phyloP scores from a whole-genome alignment of 92 coral and sea anemone species.

The Zoanthus gigantus region DNA sequence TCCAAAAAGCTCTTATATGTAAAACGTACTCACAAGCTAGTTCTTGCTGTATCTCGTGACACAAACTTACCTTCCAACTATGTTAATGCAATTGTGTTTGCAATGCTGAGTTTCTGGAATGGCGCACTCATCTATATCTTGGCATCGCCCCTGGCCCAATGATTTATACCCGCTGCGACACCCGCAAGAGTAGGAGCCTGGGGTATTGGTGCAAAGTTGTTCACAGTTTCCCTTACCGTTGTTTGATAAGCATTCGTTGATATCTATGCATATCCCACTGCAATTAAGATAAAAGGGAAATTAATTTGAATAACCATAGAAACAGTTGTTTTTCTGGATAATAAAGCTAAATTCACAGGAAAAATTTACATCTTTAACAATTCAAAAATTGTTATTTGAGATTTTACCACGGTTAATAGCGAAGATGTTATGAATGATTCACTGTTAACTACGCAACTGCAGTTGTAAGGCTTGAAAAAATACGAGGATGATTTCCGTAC shows the following conservation, averaged over 20 bases:
- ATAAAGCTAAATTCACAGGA: too few species aligned
- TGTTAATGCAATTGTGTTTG: conserved; percentile 81
- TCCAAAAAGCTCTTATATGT: too few species aligned
- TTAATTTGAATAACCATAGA: background rate
- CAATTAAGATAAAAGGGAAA: conserved; percentile 23
- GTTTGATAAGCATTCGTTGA: conserved; percentile 82
- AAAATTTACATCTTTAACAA: too few species aligned
- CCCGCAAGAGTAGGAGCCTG: conserved; percentile 78
- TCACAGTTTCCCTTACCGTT: conserved; percentile 85
- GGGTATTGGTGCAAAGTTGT: conserved; percentile 81
- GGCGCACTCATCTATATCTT: conserved; percentile 81
- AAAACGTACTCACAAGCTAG: too few species aligned
- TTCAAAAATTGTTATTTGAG: too few species aligned
- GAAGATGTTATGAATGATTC: too few species aligned
- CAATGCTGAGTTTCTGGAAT: conserved; percentile 59
- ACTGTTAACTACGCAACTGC: too few species aligned
- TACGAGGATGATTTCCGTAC: too few species aligned
- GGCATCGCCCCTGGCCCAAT: conserved; percentile 55
- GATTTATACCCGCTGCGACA: conserved; percentile 77
- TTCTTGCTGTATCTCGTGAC: too few species aligned
- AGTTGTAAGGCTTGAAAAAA: too few species aligned
- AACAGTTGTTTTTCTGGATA: too few species aligned
- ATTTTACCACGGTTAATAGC: too few species aligned
- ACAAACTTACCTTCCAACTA: conserved; percentile 70
- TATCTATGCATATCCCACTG: conserved; percentile 75